A percentile compares a stretch with the other conserved stretches of the same genome.
Conservation (phyloP, 2,113 vertebrate species). For the Gallinago paraguaiae region DNA sequence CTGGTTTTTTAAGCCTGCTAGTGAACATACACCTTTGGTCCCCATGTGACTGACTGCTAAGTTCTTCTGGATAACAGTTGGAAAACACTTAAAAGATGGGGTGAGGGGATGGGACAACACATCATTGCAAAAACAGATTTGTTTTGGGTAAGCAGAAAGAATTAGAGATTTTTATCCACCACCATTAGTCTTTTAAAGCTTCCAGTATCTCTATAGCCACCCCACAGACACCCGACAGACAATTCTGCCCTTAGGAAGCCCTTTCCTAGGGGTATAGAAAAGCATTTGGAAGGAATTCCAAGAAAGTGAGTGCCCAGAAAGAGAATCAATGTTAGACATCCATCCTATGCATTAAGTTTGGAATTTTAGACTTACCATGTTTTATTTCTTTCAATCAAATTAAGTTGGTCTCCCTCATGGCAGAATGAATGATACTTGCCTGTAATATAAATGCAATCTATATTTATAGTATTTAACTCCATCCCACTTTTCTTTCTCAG, state of each 20-base stretch:
- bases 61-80: neutral
- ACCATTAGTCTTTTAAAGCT: neutral
- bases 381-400: neutral
- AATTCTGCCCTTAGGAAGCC: neutral
- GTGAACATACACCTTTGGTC: neutral
- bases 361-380: neutral
- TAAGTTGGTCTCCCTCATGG: neutral
- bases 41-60: neutral
- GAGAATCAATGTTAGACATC: neutral
- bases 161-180: neutral
- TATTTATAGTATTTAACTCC: neutral
- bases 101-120: rapidly evolving
- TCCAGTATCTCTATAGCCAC: neutral
- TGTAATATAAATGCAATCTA: neutral
- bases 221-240: neutral
- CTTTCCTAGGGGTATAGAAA: neutral
- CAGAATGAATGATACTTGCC: neutral
- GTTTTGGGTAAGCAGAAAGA: neutral
- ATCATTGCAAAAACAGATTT: neutral
- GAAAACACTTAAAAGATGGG: neutral
- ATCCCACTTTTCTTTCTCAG: neutral
- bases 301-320: neutral
- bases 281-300: neutral
- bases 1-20: neutral
- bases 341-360: neutral